Evolutionary conservation across 2,797 vertebrate genomes (phyloP), one percentile per base, ranked within the genome.

Genomic region (Chaetophractus vellerosus): DNA sequence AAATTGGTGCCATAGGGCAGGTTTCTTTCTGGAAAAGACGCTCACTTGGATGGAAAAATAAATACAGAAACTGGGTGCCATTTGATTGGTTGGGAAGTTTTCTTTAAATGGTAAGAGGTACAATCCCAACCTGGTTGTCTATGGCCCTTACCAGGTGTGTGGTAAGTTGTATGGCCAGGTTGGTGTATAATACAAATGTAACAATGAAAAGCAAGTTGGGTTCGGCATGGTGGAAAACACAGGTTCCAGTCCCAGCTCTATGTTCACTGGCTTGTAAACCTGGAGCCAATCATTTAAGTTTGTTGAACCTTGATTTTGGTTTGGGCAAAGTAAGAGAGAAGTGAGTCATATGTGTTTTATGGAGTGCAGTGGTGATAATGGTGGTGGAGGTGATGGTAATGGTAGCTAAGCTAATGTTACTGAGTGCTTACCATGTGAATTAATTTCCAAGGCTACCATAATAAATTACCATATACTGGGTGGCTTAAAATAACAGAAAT

Each of bases 1-100:
- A 97, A 98, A 98, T 98, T 97, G 97, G 72, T 98, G 96, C 97
- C 97, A 98, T 0, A 90, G 95, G 97, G 78, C 85, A 96, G 90
- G 36, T 98, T 98, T 98, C 97, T 98, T 98, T 98, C 94, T 96
- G 95, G 93, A 96, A 95, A 96, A 98, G 97, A 97, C 80, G 93
- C 90, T 97, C 10, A 52, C 92, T 97, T 98, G 96, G 84, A 92
- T 98, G 69, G 95, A 98, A 93, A 96, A 96, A 96, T 96, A 96
- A 96, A 96, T 97, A 88, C 95, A 96, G 90, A 97, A 95, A 97
- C 96, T 98, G 98, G 96, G 78, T 79, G 72, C 52, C 24, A 48
- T 94, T 75, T 86, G 78, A 91, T 94, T 93, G 81, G 69, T 82
- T 64, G 90, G 94, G 16, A 97, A 96, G 76, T 96, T 98, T 97